Base-by-base conservation (phyloP, 2,888 invertebrate species). In the Nomada lathburiana region DNA sequence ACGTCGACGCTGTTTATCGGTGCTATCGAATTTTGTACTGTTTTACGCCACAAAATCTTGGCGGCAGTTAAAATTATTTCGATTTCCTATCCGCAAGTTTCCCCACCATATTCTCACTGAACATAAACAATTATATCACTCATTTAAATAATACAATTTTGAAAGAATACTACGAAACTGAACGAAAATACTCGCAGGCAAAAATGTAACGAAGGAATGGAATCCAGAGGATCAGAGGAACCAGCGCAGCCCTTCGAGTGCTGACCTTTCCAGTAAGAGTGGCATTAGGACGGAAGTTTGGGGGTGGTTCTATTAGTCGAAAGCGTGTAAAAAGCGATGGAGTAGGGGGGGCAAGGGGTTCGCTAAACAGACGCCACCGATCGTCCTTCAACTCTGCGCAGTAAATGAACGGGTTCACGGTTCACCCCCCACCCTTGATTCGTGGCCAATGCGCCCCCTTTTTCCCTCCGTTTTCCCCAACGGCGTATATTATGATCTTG, bases 321-420 rank as follows among this genome's bases (percentile, higher is more conserved):
- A 47, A 65, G 69, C 63, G 20, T 18, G 16, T 47, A 47, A 47
- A 47, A 47, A 16, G 59, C 69, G 50, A 65, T 44, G 36, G 65
- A 26, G 3, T n/a, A 52, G 65, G 20, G 53, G 20, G 16, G 23
- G 20, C 62, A 47, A 23, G 23, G 62, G 62, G 80, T 75, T 23
- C 68, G 72, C 80, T 72, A 60, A 55, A 72, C 71, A 72, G 71
- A 63, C 76, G 76, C 71, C 77, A 63, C 77, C 36, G 80, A 20
- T 76, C 78, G 83, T 78, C 83, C 83, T 83, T 83, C 83, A 69
- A 83, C 83, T 78, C 68, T 55, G 50, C 11, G 16, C 73, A 60
- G 36, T 77, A 82, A 82, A 65, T 42, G 80, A 76, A 82, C 82
- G 75, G 77, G 80, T 64, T 83, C 83, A 80, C 50, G 70, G 55